Conservation (phyloP, 2,797 vertebrate species). For the Coreius guichenoti region DNA sequence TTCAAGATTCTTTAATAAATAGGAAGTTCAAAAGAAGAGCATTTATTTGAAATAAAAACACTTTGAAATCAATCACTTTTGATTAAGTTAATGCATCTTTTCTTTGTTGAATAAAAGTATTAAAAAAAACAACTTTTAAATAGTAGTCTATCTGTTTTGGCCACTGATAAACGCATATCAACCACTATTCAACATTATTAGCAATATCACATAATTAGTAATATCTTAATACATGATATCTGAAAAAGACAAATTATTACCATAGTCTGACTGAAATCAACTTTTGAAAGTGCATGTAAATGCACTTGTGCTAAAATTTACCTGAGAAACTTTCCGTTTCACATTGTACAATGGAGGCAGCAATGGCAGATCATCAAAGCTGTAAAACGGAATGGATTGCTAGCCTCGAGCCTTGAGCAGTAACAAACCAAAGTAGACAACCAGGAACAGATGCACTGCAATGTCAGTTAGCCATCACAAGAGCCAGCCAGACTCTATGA, state of each 20-base stretch:
- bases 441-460: conserved; percentile 36
- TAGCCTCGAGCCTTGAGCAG: not conserved
- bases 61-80: no score
- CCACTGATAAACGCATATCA: not conserved
- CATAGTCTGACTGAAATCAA: not conserved
- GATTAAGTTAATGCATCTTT: no score
- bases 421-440: conserved; percentile 38
- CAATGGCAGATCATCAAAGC: conserved; percentile 11
- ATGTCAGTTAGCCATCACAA: conserved; percentile 10
- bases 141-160: no score
- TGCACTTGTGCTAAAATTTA: not conserved
- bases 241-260: not conserved
- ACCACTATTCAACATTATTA: not conserved
- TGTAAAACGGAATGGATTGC: conserved; percentile 4
- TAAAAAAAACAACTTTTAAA: no score
- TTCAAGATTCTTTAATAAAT: no score
- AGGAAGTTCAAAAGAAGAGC: no score
- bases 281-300: not conserved
- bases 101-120: no score
- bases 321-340: not conserved
- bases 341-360: not conserved
- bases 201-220: not conserved
- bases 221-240: not conserved
- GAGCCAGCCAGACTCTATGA: conserved; percentile 15
- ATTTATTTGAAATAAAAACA: no score